Base-by-base conservation (phyloP, 2,113 vertebrate genomes). In the Phylloscopus trochiloides region DNA sequence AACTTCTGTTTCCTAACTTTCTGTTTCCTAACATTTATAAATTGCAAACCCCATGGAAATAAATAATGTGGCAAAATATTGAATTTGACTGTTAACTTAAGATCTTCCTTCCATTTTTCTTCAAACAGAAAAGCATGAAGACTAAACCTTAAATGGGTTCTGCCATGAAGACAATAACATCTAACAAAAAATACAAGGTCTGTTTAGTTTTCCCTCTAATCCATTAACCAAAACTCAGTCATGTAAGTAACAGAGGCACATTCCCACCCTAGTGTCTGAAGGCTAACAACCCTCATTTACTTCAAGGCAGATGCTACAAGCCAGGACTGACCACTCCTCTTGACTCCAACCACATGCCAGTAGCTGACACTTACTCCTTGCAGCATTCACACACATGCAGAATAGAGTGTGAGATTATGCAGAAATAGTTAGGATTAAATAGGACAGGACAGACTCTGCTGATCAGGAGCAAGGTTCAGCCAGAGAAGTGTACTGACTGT, bases 221-320 rank as follows among this genome's bases (percentile, higher is more conserved):
- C 32, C 20, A 38, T 43, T 73, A 70, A 63, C 7, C 7, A 13
- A 11, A 70, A 36, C 7, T 29, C 7, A 4, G 12, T 50, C 68
- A 17, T 28, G 2, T 34, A 40, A 59, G 32, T 55, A 72, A 29
- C 10, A 61, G 10, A 74, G 12, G 43, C 10, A 19, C 3, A 10
- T 47, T 45, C 17, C 21, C 2, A 9, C 4, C 6, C 3, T 50
- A 8, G 24, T 29, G 5, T 7, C 57, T 72, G 32, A 51, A 71
- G 16, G 17, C 5, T 21, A 26, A 81, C 1, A 3, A 45, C 3
- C 5, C 2, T 5, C 18, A 26, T 7, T 55, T 71, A 8, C 28
- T 40, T 32, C 15, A 54, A 14, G 12, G 19, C 26, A 75, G 50
- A 38, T 22, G 28, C 12, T 36, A 29, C 8, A 51, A 22, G 5